Evolutionary conservation across 2,797 vertebrate species (phyloP), one percentile per base, ranked within the genome.

Genomic region (Liparis tanakae): DNA sequence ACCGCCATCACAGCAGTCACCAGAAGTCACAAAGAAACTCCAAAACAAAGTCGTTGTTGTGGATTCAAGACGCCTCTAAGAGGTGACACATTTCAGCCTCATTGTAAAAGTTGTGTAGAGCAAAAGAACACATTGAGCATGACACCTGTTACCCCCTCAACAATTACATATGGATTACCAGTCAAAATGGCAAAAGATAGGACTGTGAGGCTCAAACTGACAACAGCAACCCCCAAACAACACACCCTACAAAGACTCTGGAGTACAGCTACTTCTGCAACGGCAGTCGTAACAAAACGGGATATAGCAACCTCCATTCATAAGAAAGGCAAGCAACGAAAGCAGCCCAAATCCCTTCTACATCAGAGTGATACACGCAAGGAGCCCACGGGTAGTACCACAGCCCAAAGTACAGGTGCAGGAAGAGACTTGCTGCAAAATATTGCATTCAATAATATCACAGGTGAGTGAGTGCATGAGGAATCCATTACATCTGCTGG

Each of bases 391-490:
- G n/a, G 20, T 55, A 22, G 17, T 43, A 37, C 10, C 13, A 34
- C 22, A 22, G 18, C 22, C 50, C 46, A 53, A 54, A 57, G 22
- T 33, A 25, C n/a, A 25, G 14, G 34, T 58, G 41, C 10, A 43
- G 34, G 41, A 53, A 70, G 46, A 64, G 36, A 37, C 43, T 34
- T 44, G n/a, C 78, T 72, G 63, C n/a, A 56, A 78, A 77, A 56
- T 9, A 54, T 67, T 25, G 9, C 25, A 30, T 60, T 67, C 1
- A 34, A 10, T 30, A 81, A 83, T n/a, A 3, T 72, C 65, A 76
- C 81, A 88, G 86, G 90, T 91, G 64, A 79, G 80, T 73, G 13
- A 79, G 80, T 73, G 13, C 4, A 9, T 15, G n/a, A 48, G 76
- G 59, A 72, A n/a, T 14, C 3, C 6, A 55, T 57, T 10, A 44